phyloP scores from a whole-genome alignment of 1,140 invertebrate species.

The Helicoverpa armigera region DNA sequence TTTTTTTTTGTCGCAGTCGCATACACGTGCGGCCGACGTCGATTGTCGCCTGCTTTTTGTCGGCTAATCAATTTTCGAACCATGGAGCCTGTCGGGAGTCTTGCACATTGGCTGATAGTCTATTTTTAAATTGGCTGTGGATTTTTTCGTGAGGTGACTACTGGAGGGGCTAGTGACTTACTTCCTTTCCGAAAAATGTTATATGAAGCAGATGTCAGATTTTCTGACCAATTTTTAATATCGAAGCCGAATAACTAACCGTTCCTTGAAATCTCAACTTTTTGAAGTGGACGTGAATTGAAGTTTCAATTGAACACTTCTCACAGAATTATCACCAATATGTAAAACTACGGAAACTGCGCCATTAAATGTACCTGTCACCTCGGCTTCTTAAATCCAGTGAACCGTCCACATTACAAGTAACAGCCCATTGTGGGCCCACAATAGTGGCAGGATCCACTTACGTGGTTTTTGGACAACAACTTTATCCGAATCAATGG shows the following conservation, averaged over 20 bases:
- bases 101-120: slow-evolving; percentile 41
- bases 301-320: neutral
- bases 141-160: neutral
- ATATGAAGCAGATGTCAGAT: too few relatives aligned
- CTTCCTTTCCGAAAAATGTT: too few relatives aligned
- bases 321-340: neutral
- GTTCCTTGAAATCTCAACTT: too few relatives aligned
- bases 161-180: neutral
- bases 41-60: slow-evolving; percentile 63
- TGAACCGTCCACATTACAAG: slow-evolving; percentile 51
- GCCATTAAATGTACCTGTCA: slow-evolving; percentile 2
- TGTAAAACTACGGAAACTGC: neutral
- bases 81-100: slow-evolving; percentile 24
- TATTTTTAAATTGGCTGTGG: neutral
- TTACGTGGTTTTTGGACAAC: slow-evolving; percentile 71
- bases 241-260: too few relatives aligned
- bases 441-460: slow-evolving; percentile 54
- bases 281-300: too few relatives aligned
- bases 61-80: slow-evolving; percentile 58
- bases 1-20: slow-evolving; percentile 59
- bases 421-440: slow-evolving; percentile 65
- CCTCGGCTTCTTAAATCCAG: neutral
- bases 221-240: too few relatives aligned
- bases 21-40: slow-evolving; percentile 65
- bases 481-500: slow-evolving; percentile 80